Conservation (phyloP, 2,113 vertebrate genomes). For the Malaclemys terrapin region DNA sequence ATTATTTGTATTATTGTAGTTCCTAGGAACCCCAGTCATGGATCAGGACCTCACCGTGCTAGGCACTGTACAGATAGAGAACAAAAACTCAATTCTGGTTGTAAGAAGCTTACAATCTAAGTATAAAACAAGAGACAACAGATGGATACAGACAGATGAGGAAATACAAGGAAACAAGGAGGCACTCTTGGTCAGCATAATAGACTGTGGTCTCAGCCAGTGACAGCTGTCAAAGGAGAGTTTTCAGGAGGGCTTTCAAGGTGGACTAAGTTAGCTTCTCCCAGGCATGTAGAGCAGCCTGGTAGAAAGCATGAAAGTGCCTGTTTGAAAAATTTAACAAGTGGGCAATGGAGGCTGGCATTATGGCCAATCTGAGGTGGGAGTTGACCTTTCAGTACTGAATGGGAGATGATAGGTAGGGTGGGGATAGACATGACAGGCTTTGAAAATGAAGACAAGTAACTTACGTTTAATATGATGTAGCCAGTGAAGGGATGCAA, state of each 20-base stretch:
- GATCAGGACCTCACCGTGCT: not conserved
- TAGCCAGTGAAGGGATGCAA: not conserved
- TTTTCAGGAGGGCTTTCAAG: not conserved
- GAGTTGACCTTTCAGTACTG: not conserved
- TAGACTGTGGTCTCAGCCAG: not conserved
- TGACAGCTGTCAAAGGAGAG: not conserved
- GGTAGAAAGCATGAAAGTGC: not conserved
- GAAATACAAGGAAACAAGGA: not conserved
- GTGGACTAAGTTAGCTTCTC: not conserved
- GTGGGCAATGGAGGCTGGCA: not conserved
- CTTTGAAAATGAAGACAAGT: not conserved
- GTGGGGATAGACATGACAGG: not conserved
- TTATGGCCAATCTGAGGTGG: not conserved
- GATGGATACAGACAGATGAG: not conserved
- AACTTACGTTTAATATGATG: not conserved
- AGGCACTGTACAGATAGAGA: not conserved
- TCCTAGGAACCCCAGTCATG: not conserved
- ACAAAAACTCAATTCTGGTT: not conserved
- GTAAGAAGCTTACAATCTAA: not conserved
- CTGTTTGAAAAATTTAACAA: not conserved
- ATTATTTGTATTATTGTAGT: not conserved
- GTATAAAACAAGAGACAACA: not conserved
- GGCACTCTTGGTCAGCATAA: not conserved
- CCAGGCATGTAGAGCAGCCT: not conserved
- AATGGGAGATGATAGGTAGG: not conserved